phyloP scores from a whole-genome alignment of 2,113 vertebrate species.

The Ptyas mucosa region DNA sequence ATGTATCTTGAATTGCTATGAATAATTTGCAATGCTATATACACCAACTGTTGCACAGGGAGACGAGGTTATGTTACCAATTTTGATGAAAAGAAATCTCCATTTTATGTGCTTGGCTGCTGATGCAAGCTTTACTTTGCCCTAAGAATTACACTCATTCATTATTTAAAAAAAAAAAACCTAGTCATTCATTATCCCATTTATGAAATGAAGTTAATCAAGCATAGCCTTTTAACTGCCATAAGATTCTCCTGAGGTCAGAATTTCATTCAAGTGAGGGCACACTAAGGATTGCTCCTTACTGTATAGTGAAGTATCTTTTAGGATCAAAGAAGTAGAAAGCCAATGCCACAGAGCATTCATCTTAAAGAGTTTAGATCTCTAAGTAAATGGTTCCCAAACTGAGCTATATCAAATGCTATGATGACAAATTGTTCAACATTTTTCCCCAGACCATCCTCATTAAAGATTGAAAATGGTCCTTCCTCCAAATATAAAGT shows the following conservation, averaged over 20 bases:
- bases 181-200: not conserved
- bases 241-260: not conserved
- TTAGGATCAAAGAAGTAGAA: not conserved
- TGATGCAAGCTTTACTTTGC: slow-evolving; percentile 9
- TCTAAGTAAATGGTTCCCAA: not conserved
- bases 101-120: not conserved
- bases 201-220: not conserved
- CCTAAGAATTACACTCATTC: not conserved
- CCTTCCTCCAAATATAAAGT: not conserved
- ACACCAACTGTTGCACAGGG: not conserved
- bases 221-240: not conserved
- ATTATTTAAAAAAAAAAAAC: not conserved
- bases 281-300: not conserved
- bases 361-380: not conserved
- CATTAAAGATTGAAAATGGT: not conserved
- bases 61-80: not conserved
- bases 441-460: not conserved
- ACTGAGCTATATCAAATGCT: not conserved
- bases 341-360: not conserved
- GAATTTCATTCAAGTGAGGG: not conserved
- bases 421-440: not conserved
- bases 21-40: not conserved
- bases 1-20: not conserved
- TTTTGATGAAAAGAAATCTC: not conserved
- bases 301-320: not conserved